Evolutionary conservation across 2,113 vertebrate species (phyloP).

Genomic region (human): DNA sequence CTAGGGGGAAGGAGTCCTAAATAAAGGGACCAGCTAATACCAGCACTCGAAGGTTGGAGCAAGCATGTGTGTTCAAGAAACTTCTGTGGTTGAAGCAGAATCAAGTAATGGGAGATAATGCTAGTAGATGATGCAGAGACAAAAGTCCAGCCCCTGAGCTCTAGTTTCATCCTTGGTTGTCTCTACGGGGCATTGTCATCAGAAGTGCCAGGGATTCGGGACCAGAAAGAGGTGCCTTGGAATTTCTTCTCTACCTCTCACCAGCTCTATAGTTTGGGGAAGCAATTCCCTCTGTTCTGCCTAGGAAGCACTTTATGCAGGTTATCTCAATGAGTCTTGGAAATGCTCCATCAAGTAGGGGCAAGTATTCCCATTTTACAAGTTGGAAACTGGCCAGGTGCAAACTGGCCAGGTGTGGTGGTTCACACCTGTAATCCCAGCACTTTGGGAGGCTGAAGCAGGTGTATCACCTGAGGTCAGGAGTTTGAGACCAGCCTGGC

Average conservation of each 20-base stretch:
- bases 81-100: no score
- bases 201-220: neutral
- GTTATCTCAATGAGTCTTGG: neutral
- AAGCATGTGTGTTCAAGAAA: neutral
- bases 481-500: no score
- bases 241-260: neutral
- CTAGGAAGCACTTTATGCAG: neutral
- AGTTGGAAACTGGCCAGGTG: no score
- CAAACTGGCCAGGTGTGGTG: no score
- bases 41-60: neutral
- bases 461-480: no score
- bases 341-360: neutral
- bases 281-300: neutral
- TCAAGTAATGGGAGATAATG: no score
- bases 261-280: neutral
- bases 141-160: no score
- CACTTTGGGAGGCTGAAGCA: no score
- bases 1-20: no score
- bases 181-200: fast-evolving
- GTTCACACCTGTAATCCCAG: no score
- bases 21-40: no score
- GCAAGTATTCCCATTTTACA: neutral
- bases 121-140: no score
- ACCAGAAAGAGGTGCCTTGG: fast-evolving
- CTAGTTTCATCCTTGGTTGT: neutral